Base-by-base conservation (phyloP, 37 sponge, comb jelly and placozoan genomes). In the Chondrosia reniformis region DNA sequence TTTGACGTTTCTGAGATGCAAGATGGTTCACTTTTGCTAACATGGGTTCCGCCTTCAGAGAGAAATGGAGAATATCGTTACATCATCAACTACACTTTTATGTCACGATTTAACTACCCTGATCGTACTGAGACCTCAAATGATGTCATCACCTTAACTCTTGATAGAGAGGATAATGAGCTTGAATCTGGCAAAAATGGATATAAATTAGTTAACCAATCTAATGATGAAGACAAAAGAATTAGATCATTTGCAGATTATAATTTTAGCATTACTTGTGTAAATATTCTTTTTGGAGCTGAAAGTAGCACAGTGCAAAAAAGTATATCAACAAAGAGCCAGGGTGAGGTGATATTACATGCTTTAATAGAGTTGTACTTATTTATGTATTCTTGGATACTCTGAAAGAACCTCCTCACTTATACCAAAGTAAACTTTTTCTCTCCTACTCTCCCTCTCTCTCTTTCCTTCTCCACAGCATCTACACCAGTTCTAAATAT, bases 31-130 rank as follows among this genome's bases (percentile, higher is more conserved):
- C n/a, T n/a, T n/a, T n/a, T 19, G 61, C 61, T 59, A 6, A 19
- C 61, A 6, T 59, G 61, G 61, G n/a, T 5, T n/a, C 72, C 72
- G 19, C 72, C 72, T 1, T 15, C 40, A 41, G 24, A 22, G n/a
- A 37, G 41, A 25, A 69, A 69, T 69, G 72, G 72, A 34, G 72
- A 69, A 1, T 69, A 69, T 25, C 15, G 13, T 24, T 69, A 69
- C 36, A 0, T 24, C 17, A 21, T 69, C 44, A 22, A 3, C 41
- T 36, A 38, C 44, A 25, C 72, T 24, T 69, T 69, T 40, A 3
- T 3, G 43, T 69, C 72, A 21, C 8, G 22, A 1, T 69, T 69
- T 40, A 5, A 31, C 42, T 44, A 59, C 28, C 6, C 17, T 59
- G 8, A 6, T 7, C 9, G 61, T 30, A 13, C 7, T 19, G 61